Evolutionary conservation across 2,888 invertebrate genomes (phyloP), one percentile per base, ranked within the genome.

Genomic region (Caenorhabditis uteleia): DNA sequence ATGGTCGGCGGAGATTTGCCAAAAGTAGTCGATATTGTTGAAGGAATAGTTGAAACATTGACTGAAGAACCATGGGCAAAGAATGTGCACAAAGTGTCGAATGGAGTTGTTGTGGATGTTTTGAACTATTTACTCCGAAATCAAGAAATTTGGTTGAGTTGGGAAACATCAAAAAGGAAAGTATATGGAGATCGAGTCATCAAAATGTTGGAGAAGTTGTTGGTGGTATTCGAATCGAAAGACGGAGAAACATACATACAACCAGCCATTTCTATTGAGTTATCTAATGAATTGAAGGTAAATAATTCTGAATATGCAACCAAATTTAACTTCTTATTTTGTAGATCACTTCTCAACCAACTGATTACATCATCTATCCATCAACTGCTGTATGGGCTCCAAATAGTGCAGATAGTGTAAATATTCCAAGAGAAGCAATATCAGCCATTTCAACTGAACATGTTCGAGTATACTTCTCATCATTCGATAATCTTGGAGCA

Each of bases 1-100:
- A 58, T 65, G 56, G 70, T 68, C 23, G 75, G 72, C 31, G 77
- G 77, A 3, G 77, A 78, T 34, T 38, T 75, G n/a, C 72, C 67
- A 14, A 61, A 57, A 40, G 48, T 72, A 29, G 51, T 70, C 0
- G 20, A 51, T 7, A 48, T 76, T 18, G 51, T 77, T 18, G 68
- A 68, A 21, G 53, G 46, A 25, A 54, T 58, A 29, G 60, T 57
- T 0, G 27, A 59, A 16, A 33, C 38, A n/a, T 29, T 68, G 4
- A 48, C 31, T 12, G 66, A 58, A 0, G 66, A 67, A 20, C 27
- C 12, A 4, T 72, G 68, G 68, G 53, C 72, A 18, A 31, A 21
- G 34, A 49, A 51, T 23, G 6, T 47, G 8, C 50, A 40, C 29
- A 18, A 23, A 18, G 26, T 55, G 8, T 33, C 54, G 7, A 59